Conservation (phyloP, 2,797 vertebrate genomes). For the Miichthys miiuy region DNA sequence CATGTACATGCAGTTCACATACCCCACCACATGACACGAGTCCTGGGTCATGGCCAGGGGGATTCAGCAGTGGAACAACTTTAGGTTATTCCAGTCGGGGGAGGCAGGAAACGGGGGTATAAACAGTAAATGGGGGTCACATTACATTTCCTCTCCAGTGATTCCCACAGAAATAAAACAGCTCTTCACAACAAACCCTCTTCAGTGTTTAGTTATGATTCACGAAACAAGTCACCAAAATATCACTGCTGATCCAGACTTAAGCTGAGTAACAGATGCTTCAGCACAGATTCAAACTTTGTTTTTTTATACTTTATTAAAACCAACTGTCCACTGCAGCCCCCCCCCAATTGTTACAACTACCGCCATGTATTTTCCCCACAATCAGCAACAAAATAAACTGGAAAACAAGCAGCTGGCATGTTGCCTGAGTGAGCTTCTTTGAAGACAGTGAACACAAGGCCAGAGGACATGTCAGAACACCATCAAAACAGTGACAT, state of each 20-base stretch:
- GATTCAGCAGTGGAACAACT: slow-evolving; percentile 76
- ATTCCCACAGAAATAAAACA: slow-evolving; percentile 75
- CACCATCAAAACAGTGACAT: slow-evolving; percentile 76
- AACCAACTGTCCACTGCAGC: slow-evolving; percentile 36
- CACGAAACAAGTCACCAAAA: slow-evolving; percentile 56
- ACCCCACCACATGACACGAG: slow-evolving; percentile 75
- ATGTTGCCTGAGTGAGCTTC: slow-evolving; percentile 48
- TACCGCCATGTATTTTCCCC: slow-evolving; percentile 17
- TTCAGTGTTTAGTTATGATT: slow-evolving; percentile 38
- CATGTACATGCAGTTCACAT: slow-evolving; percentile 78
- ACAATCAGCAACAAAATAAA: slow-evolving; percentile 46
- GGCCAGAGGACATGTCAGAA: slow-evolving; percentile 71
- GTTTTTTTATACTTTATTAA: slow-evolving; percentile 38
- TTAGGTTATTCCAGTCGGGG: slow-evolving; percentile 72
- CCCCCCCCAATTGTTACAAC: not conserved
- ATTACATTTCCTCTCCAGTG: slow-evolving; percentile 76
- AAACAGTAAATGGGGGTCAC: slow-evolving; percentile 83
- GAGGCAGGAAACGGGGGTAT: slow-evolving; percentile 84
- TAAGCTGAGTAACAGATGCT: slow-evolving; percentile 60
- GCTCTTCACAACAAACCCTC: slow-evolving; percentile 57
- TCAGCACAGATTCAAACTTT: slow-evolving; percentile 9
- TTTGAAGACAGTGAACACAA: slow-evolving; percentile 71
- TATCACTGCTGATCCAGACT: slow-evolving; percentile 47
- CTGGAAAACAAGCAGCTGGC: slow-evolving; percentile 56
- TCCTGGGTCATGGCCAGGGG: slow-evolving; percentile 78